Conservation (phyloP, 2,797 vertebrate species). For the Yasuhikotakia modesta region DNA sequence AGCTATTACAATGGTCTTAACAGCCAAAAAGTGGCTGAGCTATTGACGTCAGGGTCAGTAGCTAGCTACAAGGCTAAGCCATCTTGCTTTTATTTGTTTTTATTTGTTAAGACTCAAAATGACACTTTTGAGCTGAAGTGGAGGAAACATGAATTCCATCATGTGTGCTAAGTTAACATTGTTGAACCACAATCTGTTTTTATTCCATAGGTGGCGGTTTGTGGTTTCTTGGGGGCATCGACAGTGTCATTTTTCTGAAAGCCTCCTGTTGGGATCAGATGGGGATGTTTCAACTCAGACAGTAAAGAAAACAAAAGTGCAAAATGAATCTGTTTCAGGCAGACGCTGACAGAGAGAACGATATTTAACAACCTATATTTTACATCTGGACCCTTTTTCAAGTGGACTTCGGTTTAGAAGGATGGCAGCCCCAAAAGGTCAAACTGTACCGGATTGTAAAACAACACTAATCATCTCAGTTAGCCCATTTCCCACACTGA, state of each 20-base stretch:
- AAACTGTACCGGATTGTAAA: slow-evolving; percentile 68
- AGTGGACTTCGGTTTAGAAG: slow-evolving; percentile 58
- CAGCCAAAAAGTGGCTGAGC: neutral
- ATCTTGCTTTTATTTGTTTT: slow-evolving; percentile 17
- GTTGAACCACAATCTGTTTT: slow-evolving; percentile 24
- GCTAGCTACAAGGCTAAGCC: neutral
- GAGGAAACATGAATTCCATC: slow-evolving; percentile 33
- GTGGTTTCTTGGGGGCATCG: slow-evolving; percentile 34
- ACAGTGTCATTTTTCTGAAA: slow-evolving; percentile 24
- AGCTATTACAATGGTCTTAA: neutral
- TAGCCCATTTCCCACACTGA: slow-evolving; percentile 69
- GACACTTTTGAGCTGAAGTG: neutral
- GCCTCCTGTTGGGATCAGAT: slow-evolving; percentile 44
- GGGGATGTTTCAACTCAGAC: slow-evolving; percentile 44
- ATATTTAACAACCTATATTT: slow-evolving; percentile 60
- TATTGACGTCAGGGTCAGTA: neutral
- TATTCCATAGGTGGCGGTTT: slow-evolving; percentile 24
- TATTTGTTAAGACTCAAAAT: slow-evolving; percentile 38
- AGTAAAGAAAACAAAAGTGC: slow-evolving; percentile 52
- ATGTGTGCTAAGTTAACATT: slow-evolving; percentile 9
- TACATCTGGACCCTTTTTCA: slow-evolving; percentile 57
- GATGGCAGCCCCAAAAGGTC: slow-evolving; percentile 70
- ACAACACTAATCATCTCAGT: slow-evolving; percentile 72
- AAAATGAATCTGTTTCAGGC: slow-evolving; percentile 50
- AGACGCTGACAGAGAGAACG: slow-evolving; percentile 42